A percentile compares a stretch with the other conserved stretches of the same genome.
These are phyloP conservation scores for Antheraea assamensis DNA, from an alignment of 2,888 invertebrate genomes.

Conservation along the genomic window DNA sequence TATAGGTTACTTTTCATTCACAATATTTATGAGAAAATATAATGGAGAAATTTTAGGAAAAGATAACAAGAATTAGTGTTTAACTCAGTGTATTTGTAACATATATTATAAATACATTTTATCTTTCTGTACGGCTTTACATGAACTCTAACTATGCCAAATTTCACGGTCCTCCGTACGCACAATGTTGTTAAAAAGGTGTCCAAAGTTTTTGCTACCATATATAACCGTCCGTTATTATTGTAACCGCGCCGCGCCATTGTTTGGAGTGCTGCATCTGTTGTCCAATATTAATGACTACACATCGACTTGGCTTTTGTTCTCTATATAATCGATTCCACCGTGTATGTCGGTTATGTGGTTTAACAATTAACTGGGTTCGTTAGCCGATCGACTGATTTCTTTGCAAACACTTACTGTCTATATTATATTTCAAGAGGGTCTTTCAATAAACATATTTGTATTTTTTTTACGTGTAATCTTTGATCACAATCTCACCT, in stretches of 20 bases:
- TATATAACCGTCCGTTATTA: neutral
- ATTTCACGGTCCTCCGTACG: no score
- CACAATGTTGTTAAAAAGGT: no score
- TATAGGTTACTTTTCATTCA: no score
- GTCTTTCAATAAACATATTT: neutral
- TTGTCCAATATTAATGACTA: neutral
- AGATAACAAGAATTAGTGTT: no score
- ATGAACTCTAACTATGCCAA: no score
- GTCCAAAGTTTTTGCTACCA: no score
- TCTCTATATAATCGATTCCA: neutral
- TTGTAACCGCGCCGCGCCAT: neutral
- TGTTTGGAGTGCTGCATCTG: neutral
- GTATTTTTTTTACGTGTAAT: neutral
- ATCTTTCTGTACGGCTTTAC: no score
- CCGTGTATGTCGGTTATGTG: neutral
- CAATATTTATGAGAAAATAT: no score
- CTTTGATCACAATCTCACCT: no score
- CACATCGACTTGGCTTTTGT: neutral
- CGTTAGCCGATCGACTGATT: neutral
- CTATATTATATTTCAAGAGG: neutral
- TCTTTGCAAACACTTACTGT: neutral
- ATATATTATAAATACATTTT: no score
- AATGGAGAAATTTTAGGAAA: no score
- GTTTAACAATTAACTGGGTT: slow-evolving; percentile 5
- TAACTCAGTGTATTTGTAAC: no score